These are phyloP conservation scores for Xenopus petersii DNA, from an alignment of 2,797 vertebrate genomes.

Conservation along the genomic window DNA sequence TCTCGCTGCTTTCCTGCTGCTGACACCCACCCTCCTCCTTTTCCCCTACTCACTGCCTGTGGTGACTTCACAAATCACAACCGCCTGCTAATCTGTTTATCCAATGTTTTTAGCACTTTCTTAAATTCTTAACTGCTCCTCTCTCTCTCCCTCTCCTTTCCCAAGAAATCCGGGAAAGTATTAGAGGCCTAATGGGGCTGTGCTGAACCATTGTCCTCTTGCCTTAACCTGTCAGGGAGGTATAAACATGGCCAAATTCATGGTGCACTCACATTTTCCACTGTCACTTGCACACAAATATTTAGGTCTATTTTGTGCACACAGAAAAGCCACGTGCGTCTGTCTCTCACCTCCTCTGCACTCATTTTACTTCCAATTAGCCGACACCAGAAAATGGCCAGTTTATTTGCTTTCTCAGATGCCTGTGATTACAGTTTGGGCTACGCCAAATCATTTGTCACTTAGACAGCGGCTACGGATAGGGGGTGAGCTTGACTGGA, in stretches of 20 bases:
- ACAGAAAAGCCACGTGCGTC: background rate
- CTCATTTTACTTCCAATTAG: slow-evolving; percentile 10
- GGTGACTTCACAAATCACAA: slow-evolving; percentile 34
- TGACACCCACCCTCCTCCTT: background rate
- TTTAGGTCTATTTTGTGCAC: slow-evolving; percentile 15
- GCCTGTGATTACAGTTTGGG: slow-evolving; percentile 10
- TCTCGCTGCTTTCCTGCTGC: background rate
- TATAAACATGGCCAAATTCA: slow-evolving; percentile 17
- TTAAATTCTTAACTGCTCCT: slow-evolving; percentile 20
- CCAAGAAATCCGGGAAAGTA: slow-evolving; percentile 12
- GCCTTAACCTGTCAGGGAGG: background rate
- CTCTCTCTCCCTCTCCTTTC: background rate
- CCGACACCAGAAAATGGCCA: slow-evolving; percentile 12
- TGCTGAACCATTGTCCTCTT: slow-evolving; percentile 4
- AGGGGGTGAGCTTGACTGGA: background rate
- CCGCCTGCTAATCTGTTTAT: slow-evolving; percentile 42
- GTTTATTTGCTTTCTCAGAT: slow-evolving; percentile 5
- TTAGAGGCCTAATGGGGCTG: slow-evolving; percentile 24
- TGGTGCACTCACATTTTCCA: slow-evolving; percentile 16
- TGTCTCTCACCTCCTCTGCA: background rate
- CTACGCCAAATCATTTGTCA: slow-evolving; percentile 5
- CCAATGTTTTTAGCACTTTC: slow-evolving; percentile 43
- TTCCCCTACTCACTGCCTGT: slow-evolving; percentile 5
- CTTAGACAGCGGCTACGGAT: background rate
- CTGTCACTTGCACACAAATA: slow-evolving; percentile 16